phyloP scores from a whole-genome alignment of 1,140 invertebrate species.

The Cyclargus thomasi region DNA sequence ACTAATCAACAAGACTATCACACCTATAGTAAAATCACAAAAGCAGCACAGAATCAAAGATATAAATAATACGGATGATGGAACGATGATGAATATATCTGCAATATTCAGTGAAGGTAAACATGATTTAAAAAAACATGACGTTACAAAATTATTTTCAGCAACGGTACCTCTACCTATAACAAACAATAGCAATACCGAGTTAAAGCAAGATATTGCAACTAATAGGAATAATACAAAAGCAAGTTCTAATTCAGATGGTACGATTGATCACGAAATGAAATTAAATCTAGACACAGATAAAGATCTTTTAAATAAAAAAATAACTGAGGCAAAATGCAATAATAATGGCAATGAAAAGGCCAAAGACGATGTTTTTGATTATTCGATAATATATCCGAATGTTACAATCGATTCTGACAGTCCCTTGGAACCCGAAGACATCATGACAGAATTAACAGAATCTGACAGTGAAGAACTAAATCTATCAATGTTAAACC shows the following conservation, averaged over 20 bases:
- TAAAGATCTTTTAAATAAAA: too few species aligned
- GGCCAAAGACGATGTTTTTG: neutral
- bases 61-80: neutral
- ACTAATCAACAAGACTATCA: neutral
- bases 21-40: neutral
- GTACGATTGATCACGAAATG: neutral
- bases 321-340: too few species aligned
- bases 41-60: neutral
- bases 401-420: neutral
- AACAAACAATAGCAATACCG: neutral
- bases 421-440: neutral
- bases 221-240: neutral
- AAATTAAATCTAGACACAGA: neutral
- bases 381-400: neutral
- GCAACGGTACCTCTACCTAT: neutral
- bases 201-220: neutral
- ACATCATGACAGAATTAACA: conserved; percentile 5
- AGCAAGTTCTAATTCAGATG: neutral
- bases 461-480: conserved; percentile 29
- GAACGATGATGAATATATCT: conserved; percentile 4
- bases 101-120: neutral
- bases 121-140: neutral
- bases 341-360: too few species aligned
- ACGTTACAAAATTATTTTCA: neutral
- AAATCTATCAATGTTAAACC: conserved; percentile 52